Evolutionary conservation across 2,888 invertebrate genomes (phyloP).

Genomic region (Chrysina gloriosa): DNA sequence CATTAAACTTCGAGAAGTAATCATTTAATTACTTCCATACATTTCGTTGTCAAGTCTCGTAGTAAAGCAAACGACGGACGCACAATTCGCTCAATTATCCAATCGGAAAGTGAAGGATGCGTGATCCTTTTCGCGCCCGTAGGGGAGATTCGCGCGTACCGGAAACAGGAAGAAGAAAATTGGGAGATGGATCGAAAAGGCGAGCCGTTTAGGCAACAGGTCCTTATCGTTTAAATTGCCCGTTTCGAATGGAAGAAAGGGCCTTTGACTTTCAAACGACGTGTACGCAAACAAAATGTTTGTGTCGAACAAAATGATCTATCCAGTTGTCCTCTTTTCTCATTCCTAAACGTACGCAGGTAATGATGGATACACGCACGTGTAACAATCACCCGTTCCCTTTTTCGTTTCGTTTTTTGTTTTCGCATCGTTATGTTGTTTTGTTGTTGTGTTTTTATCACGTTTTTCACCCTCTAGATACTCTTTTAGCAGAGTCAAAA

Average conservation of each 20-base stretch:
- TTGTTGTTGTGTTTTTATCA: too few species aligned
- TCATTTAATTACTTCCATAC: constrained; percentile 16
- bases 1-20: too few species aligned
- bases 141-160: neutral
- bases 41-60: neutral
- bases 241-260: neutral
- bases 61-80: neutral
- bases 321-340: too few species aligned
- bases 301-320: too few species aligned
- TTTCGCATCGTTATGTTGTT: too few species aligned
- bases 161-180: neutral
- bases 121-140: neutral
- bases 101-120: constrained; percentile 11
- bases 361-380: too few species aligned
- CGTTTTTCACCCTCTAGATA: too few species aligned
- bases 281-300: neutral
- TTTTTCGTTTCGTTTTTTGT: too few species aligned
- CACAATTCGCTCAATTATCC: constrained; percentile 10
- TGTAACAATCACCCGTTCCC: too few species aligned
- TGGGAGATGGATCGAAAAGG: neutral
- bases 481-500: too few species aligned
- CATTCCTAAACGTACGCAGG: too few species aligned
- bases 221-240: neutral
- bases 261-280: neutral
- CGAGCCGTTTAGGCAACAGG: neutral